phyloP scores from a whole-genome alignment of 2,888 invertebrate genomes.

The Erynnis tages region DNA sequence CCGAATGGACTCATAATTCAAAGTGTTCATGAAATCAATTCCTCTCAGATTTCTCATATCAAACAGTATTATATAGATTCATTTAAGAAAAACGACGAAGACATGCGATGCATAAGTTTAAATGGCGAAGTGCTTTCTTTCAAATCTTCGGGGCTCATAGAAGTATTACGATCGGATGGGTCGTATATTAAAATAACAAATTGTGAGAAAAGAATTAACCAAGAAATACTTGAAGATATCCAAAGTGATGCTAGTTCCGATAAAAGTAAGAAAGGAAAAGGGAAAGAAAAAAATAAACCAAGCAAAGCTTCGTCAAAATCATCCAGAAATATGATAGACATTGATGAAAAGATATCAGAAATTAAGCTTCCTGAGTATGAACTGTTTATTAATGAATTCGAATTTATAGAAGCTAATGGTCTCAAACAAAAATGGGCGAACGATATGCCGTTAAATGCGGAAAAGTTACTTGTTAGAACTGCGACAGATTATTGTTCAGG shows the following conservation, averaged over 20 bases:
- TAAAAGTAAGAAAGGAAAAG: conserved; percentile 54
- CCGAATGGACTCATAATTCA: conserved; percentile 70
- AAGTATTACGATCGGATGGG: conserved; percentile 60
- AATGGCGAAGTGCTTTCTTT: conserved; percentile 70
- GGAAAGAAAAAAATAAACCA: conserved; percentile 47
- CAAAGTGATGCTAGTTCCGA: conserved; percentile 44
- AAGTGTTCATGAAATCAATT: conserved; percentile 58
- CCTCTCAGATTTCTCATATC: conserved; percentile 57
- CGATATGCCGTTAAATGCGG: conserved; percentile 44
- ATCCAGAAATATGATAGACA: conserved; percentile 41
- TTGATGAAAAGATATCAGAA: conserved; percentile 38
- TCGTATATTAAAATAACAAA: conserved; percentile 57
- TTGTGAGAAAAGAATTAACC: conserved; percentile 46
- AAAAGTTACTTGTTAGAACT: conserved; percentile 60
- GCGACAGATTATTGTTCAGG: conserved; percentile 68
- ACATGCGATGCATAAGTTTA: conserved; percentile 64
- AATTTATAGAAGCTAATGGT: conserved; percentile 57
- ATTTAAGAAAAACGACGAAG: conserved; percentile 47
- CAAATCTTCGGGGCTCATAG: conserved; percentile 51
- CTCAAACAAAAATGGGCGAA: conserved; percentile 55
- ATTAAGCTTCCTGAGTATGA: conserved; percentile 45
- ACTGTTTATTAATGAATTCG: conserved; percentile 60
- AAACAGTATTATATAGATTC: conserved; percentile 55
- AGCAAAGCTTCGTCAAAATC: conserved; percentile 48
- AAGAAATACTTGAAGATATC: conserved; percentile 37